These are phyloP conservation scores for Myotis planiceps DNA, from an alignment of 2,797 vertebrate genomes.

Conservation along the genomic window DNA sequence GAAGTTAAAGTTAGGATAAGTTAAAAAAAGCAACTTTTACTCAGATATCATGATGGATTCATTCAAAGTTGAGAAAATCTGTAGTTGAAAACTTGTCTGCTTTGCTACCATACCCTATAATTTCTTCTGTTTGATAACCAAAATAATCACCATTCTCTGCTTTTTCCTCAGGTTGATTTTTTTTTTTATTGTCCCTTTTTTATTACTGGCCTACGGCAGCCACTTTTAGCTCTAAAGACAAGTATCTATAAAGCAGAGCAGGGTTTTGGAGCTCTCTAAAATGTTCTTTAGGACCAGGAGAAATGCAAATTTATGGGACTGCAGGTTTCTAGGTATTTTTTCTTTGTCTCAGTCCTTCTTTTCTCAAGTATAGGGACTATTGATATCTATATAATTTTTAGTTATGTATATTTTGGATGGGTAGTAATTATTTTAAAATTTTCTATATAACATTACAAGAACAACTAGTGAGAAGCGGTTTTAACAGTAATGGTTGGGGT, in stretches of 20 bases:
- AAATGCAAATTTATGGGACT: neutral
- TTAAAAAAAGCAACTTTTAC: neutral
- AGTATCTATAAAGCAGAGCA: neutral
- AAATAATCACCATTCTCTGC: slow-evolving; percentile 17
- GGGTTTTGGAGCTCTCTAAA: neutral
- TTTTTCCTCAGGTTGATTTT: neutral
- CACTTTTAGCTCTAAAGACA: neutral
- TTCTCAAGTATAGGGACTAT: neutral
- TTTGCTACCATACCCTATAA: neutral
- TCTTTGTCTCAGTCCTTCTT: neutral
- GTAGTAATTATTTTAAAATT: slow-evolving; percentile 16
- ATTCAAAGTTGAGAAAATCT: slow-evolving; percentile 34
- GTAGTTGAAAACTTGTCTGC: neutral
- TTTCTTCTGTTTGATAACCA: slow-evolving; percentile 30
- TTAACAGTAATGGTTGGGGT: neutral
- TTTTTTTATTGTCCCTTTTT: neutral
- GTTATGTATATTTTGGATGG: neutral
- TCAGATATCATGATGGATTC: neutral
- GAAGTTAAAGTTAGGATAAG: neutral
- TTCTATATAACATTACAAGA: slow-evolving; percentile 30
- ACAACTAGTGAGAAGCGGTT: slow-evolving; percentile 23
- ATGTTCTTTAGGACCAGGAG: slow-evolving; percentile 7
- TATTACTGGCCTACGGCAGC: neutral
- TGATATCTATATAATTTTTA: neutral
- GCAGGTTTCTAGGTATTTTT: neutral